A percentile compares a stretch with the other conserved stretches of the same genome.
These are phyloP conservation scores for Drosophila multiciliata DNA, from an alignment of 2,888 invertebrate genomes.

Conservation along the genomic window DNA sequence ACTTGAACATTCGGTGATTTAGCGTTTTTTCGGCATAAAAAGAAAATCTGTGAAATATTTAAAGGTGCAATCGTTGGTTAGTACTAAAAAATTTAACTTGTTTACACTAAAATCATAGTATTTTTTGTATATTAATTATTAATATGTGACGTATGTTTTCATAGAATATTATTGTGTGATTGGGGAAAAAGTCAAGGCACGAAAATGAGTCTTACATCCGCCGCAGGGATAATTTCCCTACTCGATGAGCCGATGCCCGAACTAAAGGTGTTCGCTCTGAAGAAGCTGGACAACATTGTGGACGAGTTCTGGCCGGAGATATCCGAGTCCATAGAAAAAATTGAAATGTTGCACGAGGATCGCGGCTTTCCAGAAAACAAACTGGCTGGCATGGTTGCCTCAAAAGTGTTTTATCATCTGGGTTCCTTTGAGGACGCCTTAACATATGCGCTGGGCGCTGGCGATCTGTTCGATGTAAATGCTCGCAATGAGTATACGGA, in stretches of 20 bases:
- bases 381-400: constrained; percentile 97
- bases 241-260: constrained; percentile 97
- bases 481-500: constrained; percentile 97
- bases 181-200: constrained; percentile 48
- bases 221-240: constrained; percentile 97
- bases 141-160: constrained; percentile 38
- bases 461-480: constrained; percentile 97
- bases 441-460: constrained; percentile 98
- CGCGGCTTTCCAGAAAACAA: constrained; percentile 94
- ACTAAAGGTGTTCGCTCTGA: constrained; percentile 96
- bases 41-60: constrained; percentile 55
- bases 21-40: constrained; percentile 77
- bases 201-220: constrained; percentile 87
- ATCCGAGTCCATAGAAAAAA: constrained; percentile 98
- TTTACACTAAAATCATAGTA: constrained; percentile 11
- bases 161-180: constrained; percentile 55
- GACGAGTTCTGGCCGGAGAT: constrained; percentile 99
- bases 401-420: constrained; percentile 99
- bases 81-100: constrained; percentile 36
- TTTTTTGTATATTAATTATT: constrained; percentile 30
- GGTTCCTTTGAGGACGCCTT: constrained; percentile 98
- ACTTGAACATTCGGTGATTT: constrained; percentile 57
- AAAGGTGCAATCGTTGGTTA: constrained; percentile 67
- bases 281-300: constrained; percentile 96
- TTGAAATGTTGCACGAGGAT: constrained; percentile 98